These are phyloP conservation scores for Rhynchomys soricoides DNA, from an alignment of 2,113 vertebrate genomes.

Conservation along the genomic window DNA sequence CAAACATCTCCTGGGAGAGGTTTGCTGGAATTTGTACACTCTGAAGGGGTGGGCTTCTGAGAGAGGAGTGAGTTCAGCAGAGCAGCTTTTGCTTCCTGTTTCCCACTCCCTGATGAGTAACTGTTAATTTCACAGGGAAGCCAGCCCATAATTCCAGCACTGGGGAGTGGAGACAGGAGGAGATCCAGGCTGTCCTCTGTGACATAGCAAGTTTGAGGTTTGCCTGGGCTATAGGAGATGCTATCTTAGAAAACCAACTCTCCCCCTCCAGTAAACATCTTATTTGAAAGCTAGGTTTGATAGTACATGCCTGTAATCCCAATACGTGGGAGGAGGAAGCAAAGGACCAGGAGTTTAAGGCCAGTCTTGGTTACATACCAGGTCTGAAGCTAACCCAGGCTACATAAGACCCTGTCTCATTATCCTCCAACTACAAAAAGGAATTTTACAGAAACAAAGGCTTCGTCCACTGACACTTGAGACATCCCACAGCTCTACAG, in stretches of 20 bases:
- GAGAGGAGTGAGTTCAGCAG: neutral
- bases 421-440: neutral
- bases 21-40: neutral
- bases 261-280: neutral
- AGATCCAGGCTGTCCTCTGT: neutral
- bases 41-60: neutral
- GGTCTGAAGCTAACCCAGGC: neutral
- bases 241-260: neutral
- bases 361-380: too few relatives aligned
- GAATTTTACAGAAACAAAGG: neutral
- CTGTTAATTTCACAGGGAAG: neutral
- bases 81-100: neutral
- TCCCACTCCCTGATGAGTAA: neutral
- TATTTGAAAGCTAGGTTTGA: neutral
- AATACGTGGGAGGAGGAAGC: neutral
- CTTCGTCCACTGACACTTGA: neutral
- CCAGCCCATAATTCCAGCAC: neutral
- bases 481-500: neutral
- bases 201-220: neutral
- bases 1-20: neutral
- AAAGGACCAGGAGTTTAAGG: neutral
- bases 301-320: neutral
- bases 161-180: neutral
- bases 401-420: neutral
- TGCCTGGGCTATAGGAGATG: neutral